A percentile compares a stretch with the other conserved stretches of the same genome.
These are phyloP conservation scores for Tenthredo amoena DNA, from an alignment of 2,888 invertebrate genomes.

Conservation along the genomic window DNA sequence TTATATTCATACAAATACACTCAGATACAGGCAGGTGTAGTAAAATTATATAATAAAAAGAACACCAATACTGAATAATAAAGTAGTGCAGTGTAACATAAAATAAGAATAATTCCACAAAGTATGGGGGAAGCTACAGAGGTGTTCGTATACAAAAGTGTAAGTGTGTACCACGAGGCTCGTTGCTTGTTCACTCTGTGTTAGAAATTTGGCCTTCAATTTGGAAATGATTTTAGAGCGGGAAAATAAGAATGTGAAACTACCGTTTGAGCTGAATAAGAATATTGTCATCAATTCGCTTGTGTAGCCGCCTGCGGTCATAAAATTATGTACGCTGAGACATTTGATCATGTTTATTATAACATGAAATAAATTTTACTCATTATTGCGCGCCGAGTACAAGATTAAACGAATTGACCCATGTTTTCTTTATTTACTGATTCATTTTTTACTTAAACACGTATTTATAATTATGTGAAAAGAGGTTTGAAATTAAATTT, in stretches of 20 bases:
- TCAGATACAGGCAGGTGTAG: neutral
- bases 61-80: neutral
- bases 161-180: slow-evolving; percentile 2
- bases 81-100: neutral
- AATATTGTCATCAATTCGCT: neutral
- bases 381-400: neutral
- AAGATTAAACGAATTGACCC: slow-evolving; percentile 11
- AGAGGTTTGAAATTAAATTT: neutral
- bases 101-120: neutral
- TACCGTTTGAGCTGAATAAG: neutral
- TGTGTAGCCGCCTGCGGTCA: neutral
- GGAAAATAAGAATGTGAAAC: slow-evolving; percentile 2
- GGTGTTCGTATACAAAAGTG: slow-evolving; percentile 1
- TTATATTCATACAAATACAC: neutral
- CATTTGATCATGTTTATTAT: neutral
- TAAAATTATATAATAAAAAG: neutral
- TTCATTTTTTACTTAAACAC: neutral
- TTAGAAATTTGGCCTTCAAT: slow-evolving; percentile 33
- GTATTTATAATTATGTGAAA: neutral
- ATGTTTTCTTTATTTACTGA: slow-evolving; percentile 2
- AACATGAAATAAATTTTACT: neutral
- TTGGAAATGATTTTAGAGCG: neutral
- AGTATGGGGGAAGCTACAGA: neutral
- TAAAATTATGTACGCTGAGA: neutral
- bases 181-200: neutral